phyloP scores from a whole-genome alignment of 2,888 invertebrate genomes.

The Pyrochroa serraticornis region DNA sequence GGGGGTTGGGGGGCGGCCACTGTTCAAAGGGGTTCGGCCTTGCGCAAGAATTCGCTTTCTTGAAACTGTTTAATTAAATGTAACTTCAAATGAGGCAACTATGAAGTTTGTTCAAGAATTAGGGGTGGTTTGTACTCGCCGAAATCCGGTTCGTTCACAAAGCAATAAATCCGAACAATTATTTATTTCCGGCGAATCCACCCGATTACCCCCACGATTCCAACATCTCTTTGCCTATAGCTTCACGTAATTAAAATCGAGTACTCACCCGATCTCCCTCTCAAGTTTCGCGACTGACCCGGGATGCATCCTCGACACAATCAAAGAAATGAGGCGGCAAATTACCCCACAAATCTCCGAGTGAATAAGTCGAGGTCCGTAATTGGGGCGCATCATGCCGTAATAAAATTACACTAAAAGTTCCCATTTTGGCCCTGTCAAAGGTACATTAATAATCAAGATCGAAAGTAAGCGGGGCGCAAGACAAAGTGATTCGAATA shows the following conservation, averaged over 20 bases:
- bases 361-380: conserved; percentile 5
- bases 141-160: conserved; percentile 32
- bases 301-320: conserved; percentile 30
- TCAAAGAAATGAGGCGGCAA: conserved; percentile 44
- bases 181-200: conserved; percentile 53
- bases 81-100: conserved; percentile 28
- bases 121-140: conserved; percentile 27
- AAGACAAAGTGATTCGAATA: conserved; percentile 49
- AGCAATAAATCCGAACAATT: conserved; percentile 53
- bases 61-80: conserved; percentile 32
- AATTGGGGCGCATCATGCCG: not conserved
- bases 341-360: conserved; percentile 32
- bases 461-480: conserved; percentile 23
- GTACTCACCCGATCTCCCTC: conserved; percentile 17
- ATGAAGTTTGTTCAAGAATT: conserved; percentile 32
- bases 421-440: conserved; percentile 20
- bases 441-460: conserved; percentile 27
- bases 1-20: not conserved
- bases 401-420: conserved; percentile 20
- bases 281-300: not conserved
- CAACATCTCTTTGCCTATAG: conserved; percentile 51
- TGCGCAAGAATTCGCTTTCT: conserved; percentile 23
- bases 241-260: conserved; percentile 53
- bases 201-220: conserved; percentile 50
- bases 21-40: conserved; percentile 15